Evolutionary conservation across 1,140 invertebrate genomes (phyloP).

Genomic region (Chionoecetes opilio): DNA sequence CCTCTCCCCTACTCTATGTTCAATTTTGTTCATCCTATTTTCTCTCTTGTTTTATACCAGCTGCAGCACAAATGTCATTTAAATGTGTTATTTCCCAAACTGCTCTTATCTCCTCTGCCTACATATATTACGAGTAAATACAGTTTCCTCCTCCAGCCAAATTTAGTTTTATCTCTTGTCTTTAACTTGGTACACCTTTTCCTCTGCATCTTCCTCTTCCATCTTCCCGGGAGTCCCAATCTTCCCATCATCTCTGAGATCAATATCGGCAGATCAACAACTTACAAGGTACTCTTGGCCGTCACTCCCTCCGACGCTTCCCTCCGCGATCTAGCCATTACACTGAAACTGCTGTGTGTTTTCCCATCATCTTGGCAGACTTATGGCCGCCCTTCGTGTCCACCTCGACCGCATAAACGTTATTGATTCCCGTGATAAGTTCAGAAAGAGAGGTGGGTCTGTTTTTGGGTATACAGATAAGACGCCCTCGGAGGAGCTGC

Average conservation of each 20-base stretch:
- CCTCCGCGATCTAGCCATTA: constrained; percentile 6
- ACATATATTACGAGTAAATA: too few relatives aligned
- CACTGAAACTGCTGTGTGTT: background rate
- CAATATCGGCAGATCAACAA: constrained; percentile 17
- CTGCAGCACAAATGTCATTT: background rate
- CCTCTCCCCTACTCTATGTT: background rate
- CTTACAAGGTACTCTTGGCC: background rate
- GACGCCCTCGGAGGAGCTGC: background rate
- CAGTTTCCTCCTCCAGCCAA: background rate
- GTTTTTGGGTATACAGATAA: background rate
- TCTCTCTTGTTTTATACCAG: background rate
- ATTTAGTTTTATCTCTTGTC: background rate
- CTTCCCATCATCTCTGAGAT: background rate
- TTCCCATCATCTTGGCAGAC: background rate
- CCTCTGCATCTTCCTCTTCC: background rate
- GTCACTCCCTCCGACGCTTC: background rate
- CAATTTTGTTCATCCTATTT: background rate
- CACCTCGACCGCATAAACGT: background rate
- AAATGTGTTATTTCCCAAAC: background rate
- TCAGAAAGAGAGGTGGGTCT: background rate
- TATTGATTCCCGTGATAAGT: constrained; percentile 29
- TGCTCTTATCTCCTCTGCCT: background rate
- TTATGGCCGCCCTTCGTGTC: constrained; percentile 4
- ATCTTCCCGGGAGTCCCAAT: background rate
- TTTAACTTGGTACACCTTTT: background rate